Evolutionary conservation across 2,888 invertebrate species (phyloP).

Genomic region (Cinara cedri): DNA sequence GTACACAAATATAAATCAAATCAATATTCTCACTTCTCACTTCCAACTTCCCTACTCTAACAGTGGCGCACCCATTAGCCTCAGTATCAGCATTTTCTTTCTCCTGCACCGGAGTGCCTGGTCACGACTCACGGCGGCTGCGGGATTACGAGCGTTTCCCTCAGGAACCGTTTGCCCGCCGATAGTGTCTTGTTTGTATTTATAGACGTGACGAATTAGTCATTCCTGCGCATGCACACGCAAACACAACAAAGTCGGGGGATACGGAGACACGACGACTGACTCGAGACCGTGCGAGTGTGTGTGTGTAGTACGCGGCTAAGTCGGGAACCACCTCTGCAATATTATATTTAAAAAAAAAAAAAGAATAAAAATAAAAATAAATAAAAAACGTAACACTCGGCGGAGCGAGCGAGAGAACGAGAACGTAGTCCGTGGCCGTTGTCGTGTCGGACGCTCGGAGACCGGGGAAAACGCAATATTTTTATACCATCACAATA

Average conservation of each 20-base stretch:
- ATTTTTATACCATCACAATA: neutral
- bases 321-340: conserved; percentile 54
- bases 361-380: too few species aligned
- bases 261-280: neutral
- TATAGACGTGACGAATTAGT: conserved; percentile 51
- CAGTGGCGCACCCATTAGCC: too few species aligned
- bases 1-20: too few species aligned
- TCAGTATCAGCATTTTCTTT: too few species aligned
- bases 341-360: conserved; percentile 22
- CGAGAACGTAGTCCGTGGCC: neutral
- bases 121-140: too few species aligned
- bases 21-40: too few species aligned
- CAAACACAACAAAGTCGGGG: neutral
- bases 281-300: neutral
- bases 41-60: too few species aligned
- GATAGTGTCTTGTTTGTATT: neutral
- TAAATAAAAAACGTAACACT: too few species aligned
- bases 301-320: neutral
- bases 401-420: neutral
- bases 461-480: neutral
- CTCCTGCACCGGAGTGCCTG: too few species aligned
- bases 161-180: neutral
- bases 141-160: too few species aligned
- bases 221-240: conserved; percentile 21
- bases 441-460: too few species aligned